Evolutionary conservation across 2,888 invertebrate genomes (phyloP).

Genomic region (Cistogaster globosa): DNA sequence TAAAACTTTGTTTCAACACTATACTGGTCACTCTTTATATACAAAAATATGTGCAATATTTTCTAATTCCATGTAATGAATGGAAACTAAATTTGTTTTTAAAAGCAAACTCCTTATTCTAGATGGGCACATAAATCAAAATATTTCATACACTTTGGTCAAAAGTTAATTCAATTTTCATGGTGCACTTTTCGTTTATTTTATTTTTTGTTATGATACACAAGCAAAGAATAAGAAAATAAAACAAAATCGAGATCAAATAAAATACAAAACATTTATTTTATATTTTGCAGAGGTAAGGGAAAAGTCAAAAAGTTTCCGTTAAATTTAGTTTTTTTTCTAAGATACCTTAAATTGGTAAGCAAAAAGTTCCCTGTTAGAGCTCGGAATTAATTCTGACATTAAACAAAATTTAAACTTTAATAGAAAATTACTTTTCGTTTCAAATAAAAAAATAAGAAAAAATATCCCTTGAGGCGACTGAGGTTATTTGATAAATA

Average conservation of each 20-base stretch:
- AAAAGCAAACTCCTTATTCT: slow-evolving; percentile 15
- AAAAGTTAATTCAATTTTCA: slow-evolving; percentile 73
- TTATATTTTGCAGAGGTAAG: neutral
- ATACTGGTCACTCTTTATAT: no score
- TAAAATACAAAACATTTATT: slow-evolving; percentile 11
- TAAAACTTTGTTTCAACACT: neutral
- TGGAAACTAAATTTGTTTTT: neutral
- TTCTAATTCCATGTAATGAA: neutral
- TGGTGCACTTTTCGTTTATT: slow-evolving; percentile 56
- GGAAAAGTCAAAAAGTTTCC: no score
- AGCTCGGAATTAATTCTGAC: no score
- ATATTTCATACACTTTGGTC: slow-evolving; percentile 63
- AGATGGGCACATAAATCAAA: slow-evolving; percentile 64
- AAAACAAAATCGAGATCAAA: neutral
- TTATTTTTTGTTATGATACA: slow-evolving; percentile 7
- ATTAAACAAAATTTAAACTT: no score
- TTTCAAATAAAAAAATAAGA: no score
- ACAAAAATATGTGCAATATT: neutral
- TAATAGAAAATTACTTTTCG: no score
- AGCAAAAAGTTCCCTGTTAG: no score
- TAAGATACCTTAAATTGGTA: no score
- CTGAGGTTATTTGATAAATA: no score
- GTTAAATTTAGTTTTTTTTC: no score
- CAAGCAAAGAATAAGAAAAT: neutral
- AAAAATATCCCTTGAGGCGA: no score